Evolutionary conservation across 2,113 vertebrate genomes (phyloP).

Genomic region (Daboia siamensis): DNA sequence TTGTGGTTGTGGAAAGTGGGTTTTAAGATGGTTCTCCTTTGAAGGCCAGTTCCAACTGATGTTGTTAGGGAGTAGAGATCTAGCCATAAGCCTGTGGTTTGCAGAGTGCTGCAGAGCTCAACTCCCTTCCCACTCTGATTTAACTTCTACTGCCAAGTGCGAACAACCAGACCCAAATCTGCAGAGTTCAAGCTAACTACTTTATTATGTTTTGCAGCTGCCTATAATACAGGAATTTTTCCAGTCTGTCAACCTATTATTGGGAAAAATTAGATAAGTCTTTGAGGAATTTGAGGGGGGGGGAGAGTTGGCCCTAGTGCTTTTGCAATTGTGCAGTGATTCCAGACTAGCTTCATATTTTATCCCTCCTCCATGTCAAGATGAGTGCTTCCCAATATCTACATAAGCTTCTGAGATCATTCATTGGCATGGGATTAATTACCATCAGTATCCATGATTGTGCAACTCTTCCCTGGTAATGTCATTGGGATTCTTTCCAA

Average conservation of each 20-base stretch:
- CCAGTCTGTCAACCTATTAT: neutral
- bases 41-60: neutral
- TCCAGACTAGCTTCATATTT: neutral
- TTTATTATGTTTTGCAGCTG: neutral
- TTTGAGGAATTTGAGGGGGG: neutral
- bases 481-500: neutral
- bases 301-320: neutral
- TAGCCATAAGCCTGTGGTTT: neutral
- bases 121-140: neutral
- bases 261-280: neutral
- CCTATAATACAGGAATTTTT: neutral
- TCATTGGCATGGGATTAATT: neutral
- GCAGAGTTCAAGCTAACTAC: neutral
- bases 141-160: neutral
- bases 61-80: neutral
- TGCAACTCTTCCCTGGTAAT: neutral
- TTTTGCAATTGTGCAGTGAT: neutral
- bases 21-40: neutral
- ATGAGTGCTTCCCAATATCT: neutral
- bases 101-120: neutral
- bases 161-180: neutral
- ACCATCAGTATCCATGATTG: neutral
- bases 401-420: neutral
- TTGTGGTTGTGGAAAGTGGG: neutral
- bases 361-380: neutral